phyloP scores from a whole-genome alignment of 2,113 vertebrate species.

The Chlorocebus sabaeus region DNA sequence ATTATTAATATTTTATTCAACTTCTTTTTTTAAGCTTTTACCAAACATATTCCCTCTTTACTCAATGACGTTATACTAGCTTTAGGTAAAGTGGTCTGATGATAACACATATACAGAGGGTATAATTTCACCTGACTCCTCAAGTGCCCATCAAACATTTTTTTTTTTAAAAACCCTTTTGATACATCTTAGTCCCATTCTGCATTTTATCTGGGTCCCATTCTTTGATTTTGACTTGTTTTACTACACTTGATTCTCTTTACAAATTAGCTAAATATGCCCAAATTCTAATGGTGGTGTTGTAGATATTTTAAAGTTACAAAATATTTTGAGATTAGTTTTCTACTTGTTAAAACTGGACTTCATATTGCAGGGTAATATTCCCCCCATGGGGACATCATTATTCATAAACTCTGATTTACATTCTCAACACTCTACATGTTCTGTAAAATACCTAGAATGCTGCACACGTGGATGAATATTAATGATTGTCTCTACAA shows the following conservation, averaged over 20 bases:
- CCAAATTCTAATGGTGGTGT: not conserved
- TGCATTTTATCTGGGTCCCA: not conserved
- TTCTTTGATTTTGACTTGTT: conserved; percentile 1
- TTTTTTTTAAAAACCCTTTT: not conserved
- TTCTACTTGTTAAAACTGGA: not conserved
- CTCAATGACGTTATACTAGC: not conserved
- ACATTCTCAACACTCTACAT: not conserved
- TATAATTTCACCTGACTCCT: not conserved
- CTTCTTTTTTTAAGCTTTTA: not conserved
- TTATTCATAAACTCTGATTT: not conserved
- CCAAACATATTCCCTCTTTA: not conserved
- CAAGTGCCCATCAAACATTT: not conserved
- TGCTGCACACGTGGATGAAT: not conserved
- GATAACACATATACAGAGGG: not conserved
- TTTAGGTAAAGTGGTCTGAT: not conserved
- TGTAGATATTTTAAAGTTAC: not conserved
- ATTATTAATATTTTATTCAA: not conserved
- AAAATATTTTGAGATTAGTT: not conserved
- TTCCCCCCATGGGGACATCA: not conserved
- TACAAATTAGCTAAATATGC: not conserved
- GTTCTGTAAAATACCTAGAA: not conserved
- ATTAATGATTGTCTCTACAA: not conserved
- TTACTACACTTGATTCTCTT: not conserved
- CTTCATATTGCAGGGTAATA: not conserved
- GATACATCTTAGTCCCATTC: not conserved